Evolutionary conservation across 2,113 vertebrate species (phyloP), one percentile per base, ranked within the genome.

Genomic region (Phainopepla nitens): DNA sequence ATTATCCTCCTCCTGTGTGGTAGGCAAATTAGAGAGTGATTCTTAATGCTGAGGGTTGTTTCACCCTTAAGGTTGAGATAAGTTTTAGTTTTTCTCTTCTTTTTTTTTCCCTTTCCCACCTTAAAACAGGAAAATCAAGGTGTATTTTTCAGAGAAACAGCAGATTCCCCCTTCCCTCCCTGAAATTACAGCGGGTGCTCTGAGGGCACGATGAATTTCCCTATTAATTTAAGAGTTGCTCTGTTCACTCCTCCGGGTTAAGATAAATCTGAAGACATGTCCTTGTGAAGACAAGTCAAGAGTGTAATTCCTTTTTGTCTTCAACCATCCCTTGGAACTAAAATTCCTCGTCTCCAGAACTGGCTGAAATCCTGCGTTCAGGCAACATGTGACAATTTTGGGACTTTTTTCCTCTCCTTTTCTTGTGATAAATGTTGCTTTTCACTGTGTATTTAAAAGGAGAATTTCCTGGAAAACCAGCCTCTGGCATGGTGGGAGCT

Each of bases 261-360:
- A 57, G 78, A 69, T 76, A 60, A 82, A 82, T 86, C 54, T 70
- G 49, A 47, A 83, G 88, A 92, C 11, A 9, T 66, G 82, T 93
- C 88, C 88, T 87, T 94, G 86, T 24, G 27, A 78, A 78, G 82
- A 72, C 51, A 58, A 80, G 90, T 73, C 88, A 81, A 25, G 64
- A 88, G 50, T 13, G n/a, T 80, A 51, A 80, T 87, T 76, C 69
- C 41, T 79, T 60, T 69, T 72, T 72, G 64, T 80, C 65, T 68
- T 87, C 71, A 62, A 1, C 8, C 8, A 35, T 62, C 44, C 33
- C 44, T 56, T 8, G 27, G n/a, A 85, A 95, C 79, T 39, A 13
- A 28, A 50, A 60, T 65, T 50, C 58, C 39, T 77, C 2, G 1
- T 47, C 5, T 28, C 11, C 17, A 44, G 35, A 80, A 80, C 71